phyloP scores from a whole-genome alignment of 2,888 invertebrate genomes.

The Netelia virgata region DNA sequence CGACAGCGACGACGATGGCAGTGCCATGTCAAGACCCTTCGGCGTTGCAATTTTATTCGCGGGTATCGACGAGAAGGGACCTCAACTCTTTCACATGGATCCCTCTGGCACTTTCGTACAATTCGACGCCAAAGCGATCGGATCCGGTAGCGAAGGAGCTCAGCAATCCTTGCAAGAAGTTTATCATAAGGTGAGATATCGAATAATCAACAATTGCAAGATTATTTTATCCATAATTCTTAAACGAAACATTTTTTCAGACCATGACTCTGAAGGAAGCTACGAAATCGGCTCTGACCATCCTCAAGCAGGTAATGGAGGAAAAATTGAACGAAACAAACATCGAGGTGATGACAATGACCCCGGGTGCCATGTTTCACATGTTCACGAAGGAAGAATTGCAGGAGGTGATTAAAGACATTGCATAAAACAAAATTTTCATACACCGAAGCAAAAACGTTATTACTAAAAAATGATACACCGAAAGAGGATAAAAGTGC shows the following conservation, averaged over 20 bases:
- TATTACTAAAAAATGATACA: constrained; percentile 56
- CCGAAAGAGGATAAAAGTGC: constrained; percentile 49
- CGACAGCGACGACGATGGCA: constrained; percentile 98
- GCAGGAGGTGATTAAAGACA: constrained; percentile 93
- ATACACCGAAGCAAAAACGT: constrained; percentile 16
- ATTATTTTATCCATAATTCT: neutral
- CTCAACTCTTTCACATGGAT: constrained; percentile 99
- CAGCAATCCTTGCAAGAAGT: constrained; percentile 95
- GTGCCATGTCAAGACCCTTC: constrained; percentile 98
- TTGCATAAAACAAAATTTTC: constrained; percentile 86
- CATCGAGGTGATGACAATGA: constrained; percentile 98
- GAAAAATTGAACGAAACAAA: constrained; percentile 98
- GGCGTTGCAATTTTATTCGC: constrained; percentile 99
- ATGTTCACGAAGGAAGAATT: constrained; percentile 96
- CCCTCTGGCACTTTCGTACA: constrained; percentile 99
- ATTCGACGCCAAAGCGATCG: constrained; percentile 99
- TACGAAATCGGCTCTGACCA: constrained; percentile 94
- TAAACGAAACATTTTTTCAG: constrained; percentile 83
- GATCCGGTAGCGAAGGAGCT: constrained; percentile 99
- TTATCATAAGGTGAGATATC: constrained; percentile 86
- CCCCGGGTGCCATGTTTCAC: constrained; percentile 92
- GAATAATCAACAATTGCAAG: neutral
- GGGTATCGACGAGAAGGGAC: constrained; percentile 96
- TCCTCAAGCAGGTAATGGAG: constrained; percentile 99
- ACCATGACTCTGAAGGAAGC: constrained; percentile 98